These are phyloP conservation scores for Agapetus fuscipes DNA, from an alignment of 2,888 invertebrate species.

Conservation along the genomic window DNA sequence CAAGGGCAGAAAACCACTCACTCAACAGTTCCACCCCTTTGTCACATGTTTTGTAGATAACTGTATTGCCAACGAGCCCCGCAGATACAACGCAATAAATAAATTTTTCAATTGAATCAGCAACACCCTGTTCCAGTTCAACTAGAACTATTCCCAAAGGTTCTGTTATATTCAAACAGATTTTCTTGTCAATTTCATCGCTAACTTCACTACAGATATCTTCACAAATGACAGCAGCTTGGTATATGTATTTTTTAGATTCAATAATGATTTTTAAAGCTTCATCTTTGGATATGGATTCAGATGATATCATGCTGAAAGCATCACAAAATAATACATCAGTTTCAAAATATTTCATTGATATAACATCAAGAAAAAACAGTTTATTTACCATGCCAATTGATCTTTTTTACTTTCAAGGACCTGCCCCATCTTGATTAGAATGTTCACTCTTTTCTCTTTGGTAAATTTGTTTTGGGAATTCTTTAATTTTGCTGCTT, in stretches of 20 bases:
- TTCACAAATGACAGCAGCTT: conserved; percentile 5
- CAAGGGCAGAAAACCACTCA: neutral
- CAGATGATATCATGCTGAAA: conserved; percentile 1
- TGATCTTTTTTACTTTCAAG: conserved; percentile 5
- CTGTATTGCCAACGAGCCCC: conserved; percentile 27
- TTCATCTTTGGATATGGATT: neutral
- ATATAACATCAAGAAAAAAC: neutral
- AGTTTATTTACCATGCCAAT: conserved; percentile 6
- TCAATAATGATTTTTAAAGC: conserved; percentile 2
- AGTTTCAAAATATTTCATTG: neutral
- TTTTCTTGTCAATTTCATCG: conserved; percentile 6
- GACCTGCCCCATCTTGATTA: conserved; percentile 4
- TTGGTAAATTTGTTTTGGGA: conserved; percentile 4
- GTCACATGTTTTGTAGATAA: conserved; percentile 21
- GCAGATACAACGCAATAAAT: conserved; percentile 24
- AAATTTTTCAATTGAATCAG: conserved; percentile 12
- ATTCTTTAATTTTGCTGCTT: conserved; percentile 8
- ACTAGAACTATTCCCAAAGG: conserved; percentile 25
- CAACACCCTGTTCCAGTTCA: conserved; percentile 16
- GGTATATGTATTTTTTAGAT: conserved; percentile 5
- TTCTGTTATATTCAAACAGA: conserved; percentile 4
- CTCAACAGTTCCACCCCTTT: neutral
- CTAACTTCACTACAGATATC: neutral
- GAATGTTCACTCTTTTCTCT: conserved; percentile 5
- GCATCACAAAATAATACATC: neutral